Evolutionary conservation across 2,113 vertebrate genomes (phyloP), one percentile per base, ranked within the genome.

Genomic region (Piaya cayana): DNA sequence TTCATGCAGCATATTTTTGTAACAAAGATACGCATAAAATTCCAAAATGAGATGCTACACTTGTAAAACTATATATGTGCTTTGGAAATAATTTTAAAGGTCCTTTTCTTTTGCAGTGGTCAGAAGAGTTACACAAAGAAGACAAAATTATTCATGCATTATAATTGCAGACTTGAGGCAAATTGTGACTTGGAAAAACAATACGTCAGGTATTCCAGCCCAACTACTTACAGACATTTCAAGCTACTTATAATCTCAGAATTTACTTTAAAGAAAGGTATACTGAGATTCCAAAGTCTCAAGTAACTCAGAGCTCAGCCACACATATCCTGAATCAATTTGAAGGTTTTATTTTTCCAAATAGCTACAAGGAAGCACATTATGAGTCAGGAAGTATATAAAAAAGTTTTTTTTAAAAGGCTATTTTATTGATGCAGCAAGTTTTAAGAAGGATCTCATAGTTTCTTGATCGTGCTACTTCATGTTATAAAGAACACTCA

Each of bases 171-270:
- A 63, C 21, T 91, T 84, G 21, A 19, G 26, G 74, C 50, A 69
- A 39, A 15, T 15, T 80, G 75, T 17, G 37, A 82, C 71, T 76
- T 88, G 58, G 25, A 56, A 81, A 56, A 56, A 39, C 14, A 74
- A 47, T 10, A 69, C 72, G 81, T 74, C 32, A 81, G 22, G 27
- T 88, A 93, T 78, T 89, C 32, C 36, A 76, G 72, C 37, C 30
- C 37, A 84, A 89, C 71, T 87, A 81, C 37, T 91, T 84, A 64
- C 79, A 62, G 53, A 47, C 30, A 83, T 82, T 93, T 93, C 50
- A 93, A 89, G 53, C 43, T 64, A 94, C 53, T 39, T 64, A 88
- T 18, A 77, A 67, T 69, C 49, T 87, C 37, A 63, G 84, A 15
- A 84, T 25, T 8, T 86, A 13, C n/a, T 62, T 13, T 30, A 53